phyloP scores from a whole-genome alignment of 2,888 invertebrate genomes.

The Tricholauxania praeusta region DNA sequence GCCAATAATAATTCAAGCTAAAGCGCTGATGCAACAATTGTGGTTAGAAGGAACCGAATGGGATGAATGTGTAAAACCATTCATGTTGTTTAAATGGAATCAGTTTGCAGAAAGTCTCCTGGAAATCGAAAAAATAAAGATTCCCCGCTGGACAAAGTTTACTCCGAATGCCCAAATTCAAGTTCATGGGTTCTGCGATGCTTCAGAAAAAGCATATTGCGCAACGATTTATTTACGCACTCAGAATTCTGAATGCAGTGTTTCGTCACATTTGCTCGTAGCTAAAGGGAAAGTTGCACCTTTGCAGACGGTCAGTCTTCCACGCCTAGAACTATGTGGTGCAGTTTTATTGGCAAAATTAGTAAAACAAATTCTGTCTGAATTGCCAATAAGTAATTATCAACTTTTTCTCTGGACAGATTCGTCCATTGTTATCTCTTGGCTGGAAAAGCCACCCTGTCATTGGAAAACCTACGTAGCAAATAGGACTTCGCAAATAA shows the following conservation, averaged over 20 bases:
- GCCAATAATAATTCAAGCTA: conserved; percentile 31
- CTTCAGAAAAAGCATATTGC: conserved; percentile 12
- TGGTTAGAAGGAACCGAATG: conserved; percentile 37
- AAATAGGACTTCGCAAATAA: conserved; percentile 32
- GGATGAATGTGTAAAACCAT: conserved; percentile 29
- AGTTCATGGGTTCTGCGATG: conserved; percentile 33
- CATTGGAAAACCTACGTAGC: conserved; percentile 34
- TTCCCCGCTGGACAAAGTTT: no score
- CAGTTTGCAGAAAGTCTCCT: conserved; percentile 4
- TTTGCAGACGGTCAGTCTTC: background rate
- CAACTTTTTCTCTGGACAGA: conserved; percentile 28
- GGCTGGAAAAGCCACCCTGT: conserved; percentile 37
- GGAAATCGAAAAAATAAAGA: no score
- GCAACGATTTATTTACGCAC: background rate
- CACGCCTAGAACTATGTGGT: conserved; percentile 6
- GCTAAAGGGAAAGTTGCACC: background rate
- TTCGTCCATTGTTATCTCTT: conserved; percentile 35
- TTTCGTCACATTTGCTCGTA: background rate
- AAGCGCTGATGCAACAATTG: conserved; percentile 37
- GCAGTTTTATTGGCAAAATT: background rate
- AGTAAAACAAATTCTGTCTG: background rate
- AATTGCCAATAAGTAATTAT: background rate
- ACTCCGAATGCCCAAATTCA: conserved; percentile 4
- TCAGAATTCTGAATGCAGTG: background rate
- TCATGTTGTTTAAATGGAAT: conserved; percentile 7